A percentile compares a stretch with the other conserved stretches of the same genome.
Evolutionary conservation across 2,113 vertebrate species (phyloP).

Genomic region (Salvelinus sp.): DNA sequence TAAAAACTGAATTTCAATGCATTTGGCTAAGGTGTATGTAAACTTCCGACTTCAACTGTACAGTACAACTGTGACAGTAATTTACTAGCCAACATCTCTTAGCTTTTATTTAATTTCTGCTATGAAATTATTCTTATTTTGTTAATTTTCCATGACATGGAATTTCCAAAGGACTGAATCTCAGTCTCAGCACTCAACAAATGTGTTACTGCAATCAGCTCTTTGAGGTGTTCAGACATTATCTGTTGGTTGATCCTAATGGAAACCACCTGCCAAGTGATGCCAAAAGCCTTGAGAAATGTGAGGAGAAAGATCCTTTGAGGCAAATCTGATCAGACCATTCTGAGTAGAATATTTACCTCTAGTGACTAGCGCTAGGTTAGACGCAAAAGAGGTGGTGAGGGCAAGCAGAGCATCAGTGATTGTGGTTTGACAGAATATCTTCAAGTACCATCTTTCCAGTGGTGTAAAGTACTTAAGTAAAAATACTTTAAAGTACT

Average conservation of each 20-base stretch:
- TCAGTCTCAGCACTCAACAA: neutral
- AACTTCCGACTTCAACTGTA: too few relatives aligned
- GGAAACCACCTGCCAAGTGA: neutral
- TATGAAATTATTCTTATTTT: neutral
- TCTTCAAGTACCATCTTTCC: too few relatives aligned
- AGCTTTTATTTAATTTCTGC: neutral
- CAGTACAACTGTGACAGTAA: neutral
- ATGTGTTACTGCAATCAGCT: neutral
- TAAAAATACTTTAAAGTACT: too few relatives aligned
- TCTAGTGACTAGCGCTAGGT: too few relatives aligned
- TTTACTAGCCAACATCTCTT: neutral
- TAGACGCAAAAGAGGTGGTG: too few relatives aligned
- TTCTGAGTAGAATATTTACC: too few relatives aligned
- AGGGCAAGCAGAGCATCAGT: too few relatives aligned
- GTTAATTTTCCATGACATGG: too few relatives aligned
- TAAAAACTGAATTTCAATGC: too few relatives aligned
- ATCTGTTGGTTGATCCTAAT: neutral
- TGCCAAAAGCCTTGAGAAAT: neutral
- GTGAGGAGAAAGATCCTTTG: conserved; percentile 12
- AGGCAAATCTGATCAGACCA: neutral
- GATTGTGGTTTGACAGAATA: too few relatives aligned
- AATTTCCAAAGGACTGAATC: neutral
- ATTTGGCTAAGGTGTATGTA: too few relatives aligned
- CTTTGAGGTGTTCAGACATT: neutral
- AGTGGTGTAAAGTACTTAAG: too few relatives aligned